Evolutionary conservation across 2,113 vertebrate genomes (phyloP), one percentile per base, ranked within the genome.

Genomic region (Mustela nigripes): DNA sequence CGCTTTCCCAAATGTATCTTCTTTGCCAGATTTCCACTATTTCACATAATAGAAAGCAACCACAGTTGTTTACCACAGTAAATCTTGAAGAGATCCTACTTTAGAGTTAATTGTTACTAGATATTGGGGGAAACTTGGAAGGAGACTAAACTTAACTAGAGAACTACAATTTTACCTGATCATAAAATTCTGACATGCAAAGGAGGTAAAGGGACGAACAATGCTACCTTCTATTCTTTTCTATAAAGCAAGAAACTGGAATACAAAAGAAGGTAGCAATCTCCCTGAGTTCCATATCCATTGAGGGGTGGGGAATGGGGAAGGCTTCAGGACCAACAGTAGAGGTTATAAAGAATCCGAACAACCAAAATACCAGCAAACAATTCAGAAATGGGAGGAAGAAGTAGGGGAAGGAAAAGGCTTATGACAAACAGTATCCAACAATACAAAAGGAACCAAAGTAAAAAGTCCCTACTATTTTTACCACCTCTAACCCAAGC

Each of bases 1-100:
- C 50, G 89, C 79, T 90, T 92, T 91, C 85, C 81, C 78, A 86
- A 96, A 95, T 95, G 91, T 92, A 78, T 89, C 83, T 96, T 94
- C 76, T 91, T 56, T 94, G 63, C 56, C 86, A 96, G 45, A 96
- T 93, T 95, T 94, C 94, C 60, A 89, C 83, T 91, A 95, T 93
- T 95, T 97, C 62, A 95, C 78, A 89, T 85, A 92, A 80, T 42
- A 74, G 42, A 93, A 85, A 94, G 79, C 31, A 82, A 96, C 81
- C 87, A 97, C 21, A 85, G 60, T 73, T 53, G 15, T 53, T 53
- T 16, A 53, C 50, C 50, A 92, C 80, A 91, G 65, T 73, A 90
- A 74, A 83, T 89, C 60, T 92, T 97, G 10, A 16, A 87, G 60
- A 67, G 45, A 93, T 80, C 2, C 42, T 39, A 65, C 8, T 89